These are phyloP conservation scores for Nomada flava DNA, from an alignment of 2,888 invertebrate genomes.

Conservation along the genomic window DNA sequence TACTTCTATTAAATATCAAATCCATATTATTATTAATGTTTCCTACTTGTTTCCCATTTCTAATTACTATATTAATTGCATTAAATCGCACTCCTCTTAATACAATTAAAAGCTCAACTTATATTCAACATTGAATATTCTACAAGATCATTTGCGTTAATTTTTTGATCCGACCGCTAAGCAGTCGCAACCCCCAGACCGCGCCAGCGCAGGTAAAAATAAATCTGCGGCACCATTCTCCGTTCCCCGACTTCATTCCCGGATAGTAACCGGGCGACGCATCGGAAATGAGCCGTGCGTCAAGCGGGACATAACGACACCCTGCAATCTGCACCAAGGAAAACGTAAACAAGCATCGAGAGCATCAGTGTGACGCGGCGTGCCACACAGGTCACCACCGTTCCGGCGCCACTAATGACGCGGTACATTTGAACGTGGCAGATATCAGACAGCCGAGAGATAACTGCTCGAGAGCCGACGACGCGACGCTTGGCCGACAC, in stretches of 20 bases:
- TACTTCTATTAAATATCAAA: too few species aligned
- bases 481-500: constrained; percentile 9
- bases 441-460: constrained; percentile 64
- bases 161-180: too few species aligned
- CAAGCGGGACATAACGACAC: constrained; percentile 41
- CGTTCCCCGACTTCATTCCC: neutral
- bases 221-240: neutral
- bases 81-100: too few species aligned
- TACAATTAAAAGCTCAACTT: too few species aligned
- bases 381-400: constrained; percentile 10
- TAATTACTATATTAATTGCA: too few species aligned
- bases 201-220: neutral
- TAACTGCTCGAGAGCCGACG: constrained; percentile 50
- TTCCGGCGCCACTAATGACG: constrained; percentile 46
- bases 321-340: constrained; percentile 16
- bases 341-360: constrained; percentile 51
- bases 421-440: constrained; percentile 56
- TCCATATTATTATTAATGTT: too few species aligned
- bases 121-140: too few species aligned
- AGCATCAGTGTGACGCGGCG: constrained; percentile 6
- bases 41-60: too few species aligned
- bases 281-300: constrained; percentile 45
- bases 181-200: too few species aligned
- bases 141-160: too few species aligned
- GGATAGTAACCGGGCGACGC: constrained; percentile 4